Base-by-base conservation (phyloP, 2,888 invertebrate species). In the Stictocephala bisonia region DNA sequence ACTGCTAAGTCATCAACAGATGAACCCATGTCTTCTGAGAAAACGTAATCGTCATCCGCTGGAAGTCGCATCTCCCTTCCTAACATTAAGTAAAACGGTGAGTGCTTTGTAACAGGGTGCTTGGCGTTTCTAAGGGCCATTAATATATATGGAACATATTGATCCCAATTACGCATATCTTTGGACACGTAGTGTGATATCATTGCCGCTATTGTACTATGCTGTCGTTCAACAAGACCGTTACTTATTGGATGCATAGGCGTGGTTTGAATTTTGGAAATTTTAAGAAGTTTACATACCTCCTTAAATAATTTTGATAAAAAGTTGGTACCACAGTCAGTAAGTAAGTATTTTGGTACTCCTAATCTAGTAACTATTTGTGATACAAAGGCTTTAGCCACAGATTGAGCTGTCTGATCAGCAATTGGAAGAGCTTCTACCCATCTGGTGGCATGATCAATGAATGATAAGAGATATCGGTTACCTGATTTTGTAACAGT, bases 321-420 rank as follows among this genome's bases (percentile, higher is more conserved):
- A 73, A 84, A 83, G 68, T 83, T 79, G 11, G 80, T 78, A 1
- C 83, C 84, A 79, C 82, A 81, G 74, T 85, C 84, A 0, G 83
- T 80, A 0, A 84, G 68, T 29, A 83, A 78, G 6, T 66, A 68
- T 76, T 81, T 80, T 1, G 83, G 83, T 6, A 83, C 81, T 9
- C 83, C 83, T 72, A 82, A 82, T 73, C 66, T 75, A 1, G 80
- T 60, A 3, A 81, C 58, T 3, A 80, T 81, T 48, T 82, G 81
- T 35, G 82, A 77, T 7, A 81, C 50, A 3, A 84, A 72, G 29
- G 74, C 56, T 11, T 79, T 74, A 4, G 82, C 82, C 18, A 83
- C 79, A 1, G 80, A 81, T 76, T 76, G 66, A 1, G 83, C 78
- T 71, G 81, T 80, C 24, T 80, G 79, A 78, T 83, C 81, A 6